Percentiles rank a stretch among this genome's conserved stretches.
phyloP scores from a whole-genome alignment of 2,113 vertebrate species.

The Vanacampus margaritifer region DNA sequence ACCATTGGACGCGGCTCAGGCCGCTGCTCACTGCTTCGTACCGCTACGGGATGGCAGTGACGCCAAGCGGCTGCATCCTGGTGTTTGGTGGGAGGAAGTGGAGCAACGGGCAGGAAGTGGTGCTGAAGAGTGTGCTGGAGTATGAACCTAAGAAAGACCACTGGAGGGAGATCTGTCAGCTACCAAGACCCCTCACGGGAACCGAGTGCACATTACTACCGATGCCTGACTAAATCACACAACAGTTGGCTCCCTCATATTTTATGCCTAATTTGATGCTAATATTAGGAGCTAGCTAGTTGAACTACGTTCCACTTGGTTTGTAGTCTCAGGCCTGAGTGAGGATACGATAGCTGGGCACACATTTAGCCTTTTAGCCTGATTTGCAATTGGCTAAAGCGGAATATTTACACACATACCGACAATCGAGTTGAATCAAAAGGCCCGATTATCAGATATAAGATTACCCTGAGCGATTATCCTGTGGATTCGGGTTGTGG shows the following conservation, averaged over 20 bases:
- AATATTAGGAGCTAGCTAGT: background rate
- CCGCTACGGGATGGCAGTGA: conserved; percentile 81
- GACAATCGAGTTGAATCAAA: background rate
- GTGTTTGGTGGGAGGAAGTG: conserved; percentile 90
- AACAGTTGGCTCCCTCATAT: background rate
- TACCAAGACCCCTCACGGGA: conserved; percentile 82
- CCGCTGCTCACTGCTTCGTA: conserved; percentile 83
- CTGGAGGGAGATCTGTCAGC: conserved; percentile 86
- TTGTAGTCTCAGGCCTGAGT: background rate
- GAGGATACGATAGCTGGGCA: background rate
- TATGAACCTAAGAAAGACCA: conserved; percentile 83
- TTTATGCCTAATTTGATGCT: background rate
- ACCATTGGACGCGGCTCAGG: conserved; percentile 86
- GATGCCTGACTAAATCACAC: conserved; percentile 65
- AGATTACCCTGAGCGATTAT: background rate
- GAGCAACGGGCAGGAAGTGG: conserved; percentile 82
- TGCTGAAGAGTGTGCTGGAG: conserved; percentile 83
- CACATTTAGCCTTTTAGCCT: background rate
- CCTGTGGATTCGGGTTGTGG: too few relatives aligned
- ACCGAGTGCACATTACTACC: conserved; percentile 83
- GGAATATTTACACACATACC: too few relatives aligned
- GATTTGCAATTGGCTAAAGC: too few relatives aligned
- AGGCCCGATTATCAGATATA: background rate
- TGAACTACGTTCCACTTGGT: background rate
- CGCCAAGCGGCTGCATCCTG: conserved; percentile 76